Evolutionary conservation across 2,888 invertebrate species (phyloP).

Genomic region (Eilema griseolum): DNA sequence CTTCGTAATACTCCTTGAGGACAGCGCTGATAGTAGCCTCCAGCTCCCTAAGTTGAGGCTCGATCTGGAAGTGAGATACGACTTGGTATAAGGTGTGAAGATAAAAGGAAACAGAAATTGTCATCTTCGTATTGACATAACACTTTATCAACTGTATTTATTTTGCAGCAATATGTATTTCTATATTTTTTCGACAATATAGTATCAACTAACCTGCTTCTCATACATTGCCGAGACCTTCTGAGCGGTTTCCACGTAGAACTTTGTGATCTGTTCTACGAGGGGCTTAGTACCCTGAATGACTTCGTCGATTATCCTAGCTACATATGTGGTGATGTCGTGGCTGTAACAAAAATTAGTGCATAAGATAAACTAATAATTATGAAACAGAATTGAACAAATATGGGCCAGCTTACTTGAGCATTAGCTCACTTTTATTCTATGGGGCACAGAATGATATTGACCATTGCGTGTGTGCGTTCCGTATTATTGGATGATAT

Average conservation of each 20-base stretch:
- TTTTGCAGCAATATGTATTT: neutral
- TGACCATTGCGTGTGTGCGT: too few relatives aligned
- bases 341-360: conserved; percentile 53
- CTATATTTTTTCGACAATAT: neutral
- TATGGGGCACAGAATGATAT: too few relatives aligned
- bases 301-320: conserved; percentile 70
- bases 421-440: too few relatives aligned
- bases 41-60: conserved; percentile 71
- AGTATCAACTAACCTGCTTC: conserved; percentile 61
- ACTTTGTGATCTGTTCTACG: conserved; percentile 61
- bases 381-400: neutral
- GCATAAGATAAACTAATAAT: neutral
- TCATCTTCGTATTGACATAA: too few relatives aligned
- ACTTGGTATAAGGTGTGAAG: neutral
- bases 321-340: conserved; percentile 66
- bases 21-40: conserved; percentile 70
- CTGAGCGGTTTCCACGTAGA: conserved; percentile 58
- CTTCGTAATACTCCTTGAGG: conserved; percentile 73
- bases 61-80: conserved; percentile 59
- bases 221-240: conserved; percentile 70
- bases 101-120: neutral
- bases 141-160: neutral
- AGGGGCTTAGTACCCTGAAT: conserved; percentile 66
- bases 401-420: too few relatives aligned
- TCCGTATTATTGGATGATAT: too few relatives aligned